phyloP scores from a whole-genome alignment of 2,888 invertebrate genomes.

The Noctua fimbriata region DNA sequence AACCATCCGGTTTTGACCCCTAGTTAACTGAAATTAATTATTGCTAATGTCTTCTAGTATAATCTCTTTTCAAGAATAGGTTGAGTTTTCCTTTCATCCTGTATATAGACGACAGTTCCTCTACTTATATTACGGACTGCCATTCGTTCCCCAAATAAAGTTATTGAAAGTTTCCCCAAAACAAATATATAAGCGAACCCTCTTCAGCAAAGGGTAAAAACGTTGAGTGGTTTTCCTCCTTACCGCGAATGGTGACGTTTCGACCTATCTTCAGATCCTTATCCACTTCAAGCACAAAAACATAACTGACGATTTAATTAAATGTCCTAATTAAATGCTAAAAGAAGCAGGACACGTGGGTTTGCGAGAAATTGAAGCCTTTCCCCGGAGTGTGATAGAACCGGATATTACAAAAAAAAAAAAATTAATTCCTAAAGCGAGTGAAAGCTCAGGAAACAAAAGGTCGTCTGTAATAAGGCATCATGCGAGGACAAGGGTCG shows the following conservation, averaged over 20 bases:
- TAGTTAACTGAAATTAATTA: neutral
- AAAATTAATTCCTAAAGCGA: constrained; percentile 38
- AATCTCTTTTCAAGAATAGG: neutral
- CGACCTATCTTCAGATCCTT: neutral
- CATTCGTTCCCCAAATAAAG: constrained; percentile 6
- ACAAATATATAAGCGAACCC: neutral
- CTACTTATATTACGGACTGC: neutral
- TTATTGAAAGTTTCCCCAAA: constrained; percentile 26
- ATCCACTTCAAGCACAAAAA: constrained; percentile 2
- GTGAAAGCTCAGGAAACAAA: constrained; percentile 42
- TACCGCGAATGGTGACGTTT: neutral
- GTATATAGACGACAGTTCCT: neutral
- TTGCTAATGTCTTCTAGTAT: neutral
- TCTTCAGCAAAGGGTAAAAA: neutral
- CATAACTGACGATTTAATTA: neutral
- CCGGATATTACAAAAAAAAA: neutral
- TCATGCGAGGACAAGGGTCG: constrained; percentile 57
- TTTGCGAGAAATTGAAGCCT: neutral
- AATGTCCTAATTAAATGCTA: constrained; percentile 27
- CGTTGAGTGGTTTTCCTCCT: neutral
- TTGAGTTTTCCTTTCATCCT: neutral
- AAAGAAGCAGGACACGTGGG: neutral
- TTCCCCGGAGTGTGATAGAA: neutral
- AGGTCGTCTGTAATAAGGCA: constrained; percentile 22
- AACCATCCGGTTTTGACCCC: no score